phyloP scores from a whole-genome alignment of 2,113 vertebrate species.

The Hydrolagus affinis region DNA sequence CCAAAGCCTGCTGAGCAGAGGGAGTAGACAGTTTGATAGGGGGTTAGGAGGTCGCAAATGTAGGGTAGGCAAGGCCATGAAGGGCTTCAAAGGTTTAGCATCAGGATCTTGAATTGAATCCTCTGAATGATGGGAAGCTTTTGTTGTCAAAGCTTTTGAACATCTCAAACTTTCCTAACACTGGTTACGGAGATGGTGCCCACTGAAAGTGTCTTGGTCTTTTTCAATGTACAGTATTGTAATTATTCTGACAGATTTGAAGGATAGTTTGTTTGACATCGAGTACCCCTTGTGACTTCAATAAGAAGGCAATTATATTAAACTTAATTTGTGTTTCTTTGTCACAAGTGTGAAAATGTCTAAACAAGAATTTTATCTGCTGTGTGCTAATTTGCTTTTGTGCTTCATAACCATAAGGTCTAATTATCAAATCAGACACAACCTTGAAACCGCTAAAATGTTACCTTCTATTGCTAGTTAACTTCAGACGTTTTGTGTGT shows the following conservation, averaged over 20 bases:
- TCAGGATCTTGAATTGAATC: too few species aligned
- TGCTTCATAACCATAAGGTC: background rate
- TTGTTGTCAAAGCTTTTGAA: too few species aligned
- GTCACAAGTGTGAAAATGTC: background rate
- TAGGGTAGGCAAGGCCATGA: too few species aligned
- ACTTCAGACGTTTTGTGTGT: background rate
- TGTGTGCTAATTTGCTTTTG: background rate
- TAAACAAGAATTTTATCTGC: background rate
- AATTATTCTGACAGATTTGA: constrained; percentile 5
- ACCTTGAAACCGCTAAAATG: background rate
- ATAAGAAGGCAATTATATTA: background rate
- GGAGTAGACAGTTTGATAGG: too few species aligned
- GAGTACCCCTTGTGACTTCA: background rate
- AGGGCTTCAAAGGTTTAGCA: too few species aligned
- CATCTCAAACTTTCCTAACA: too few species aligned
- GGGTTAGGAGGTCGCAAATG: too few species aligned
- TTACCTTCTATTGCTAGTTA: background rate
- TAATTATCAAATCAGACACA: background rate
- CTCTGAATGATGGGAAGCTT: too few species aligned
- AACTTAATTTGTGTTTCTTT: background rate
- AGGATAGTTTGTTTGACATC: background rate
- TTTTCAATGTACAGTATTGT: background rate
- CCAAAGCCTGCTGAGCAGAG: too few species aligned
- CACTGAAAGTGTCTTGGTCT: background rate
- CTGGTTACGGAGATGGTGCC: too few species aligned